Evolutionary conservation across 2,797 vertebrate species (phyloP), one percentile per base, ranked within the genome.

Genomic region (Heterohyrax brucei): DNA sequence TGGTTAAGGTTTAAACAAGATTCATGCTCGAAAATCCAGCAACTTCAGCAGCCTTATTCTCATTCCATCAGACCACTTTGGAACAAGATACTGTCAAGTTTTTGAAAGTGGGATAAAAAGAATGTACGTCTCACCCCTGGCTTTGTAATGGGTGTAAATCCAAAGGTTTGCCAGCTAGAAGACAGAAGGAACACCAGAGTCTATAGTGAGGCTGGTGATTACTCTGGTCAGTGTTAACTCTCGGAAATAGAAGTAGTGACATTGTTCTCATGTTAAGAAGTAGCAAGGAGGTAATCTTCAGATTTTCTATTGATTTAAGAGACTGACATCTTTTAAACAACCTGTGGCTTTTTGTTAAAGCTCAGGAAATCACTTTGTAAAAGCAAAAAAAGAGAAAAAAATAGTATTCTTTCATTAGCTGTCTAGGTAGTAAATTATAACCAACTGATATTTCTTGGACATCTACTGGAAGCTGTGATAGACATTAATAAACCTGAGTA

Each of bases 81-180:
- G 88, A 89, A 92, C 79, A 73, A 72, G 33, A 95, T 53, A 30
- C 64, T 95, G 95, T 89, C 92, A 96, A 91, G 76, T 59, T 77
- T 93, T 87, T 78, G 62, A 92, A 92, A 96, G 95, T 76, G 77
- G 53, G 10, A 68, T 33, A 73, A 50, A 78, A 97, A 86, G 80
- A 96, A 97, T 92, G 72, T 91, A 80, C 93, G 89, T n/a, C 48
- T 94, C 48, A 56, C 80, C 78, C 56, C 1, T 79, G 78, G 56
- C 81, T 96, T 81, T 93, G 70, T 75, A 76, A 24, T 93, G 79
- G 64, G 26, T 92, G 50, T 94, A 94, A 96, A 96, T 95, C 95
- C 94, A 70, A 87, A 72, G 73, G 5, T 10, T 92, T 91, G 44
- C 95, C 86, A 93, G 68, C 56, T 30, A 62, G 66, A 59, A 88